Conservation (phyloP, 2,888 invertebrate species). For the Theristus sp. region DNA sequence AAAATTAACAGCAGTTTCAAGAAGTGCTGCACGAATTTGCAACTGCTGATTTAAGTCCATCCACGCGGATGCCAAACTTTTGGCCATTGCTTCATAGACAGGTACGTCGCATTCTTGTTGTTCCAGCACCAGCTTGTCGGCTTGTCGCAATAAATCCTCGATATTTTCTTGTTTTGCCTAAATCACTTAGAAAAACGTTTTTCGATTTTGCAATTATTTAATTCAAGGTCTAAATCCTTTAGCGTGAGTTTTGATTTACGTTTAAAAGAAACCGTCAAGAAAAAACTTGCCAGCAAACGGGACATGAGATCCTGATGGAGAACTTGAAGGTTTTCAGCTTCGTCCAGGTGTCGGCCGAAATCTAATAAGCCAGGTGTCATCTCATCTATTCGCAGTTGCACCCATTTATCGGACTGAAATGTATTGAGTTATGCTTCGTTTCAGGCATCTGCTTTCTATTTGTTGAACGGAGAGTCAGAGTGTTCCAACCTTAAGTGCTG, state of each 20-base stretch:
- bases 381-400: constrained; percentile 64
- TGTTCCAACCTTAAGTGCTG: constrained; percentile 64
- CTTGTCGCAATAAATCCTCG: constrained; percentile 55
- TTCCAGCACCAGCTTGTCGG: constrained; percentile 57
- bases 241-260: too few relatives aligned
- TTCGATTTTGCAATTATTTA: too few relatives aligned
- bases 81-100: constrained; percentile 71
- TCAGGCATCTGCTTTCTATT: too few relatives aligned
- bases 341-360: constrained; percentile 53
- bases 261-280: too few relatives aligned
- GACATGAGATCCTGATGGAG: constrained; percentile 63
- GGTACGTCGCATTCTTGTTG: constrained; percentile 39
- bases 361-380: constrained; percentile 61
- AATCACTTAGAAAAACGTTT: too few relatives aligned
- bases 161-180: constrained; percentile 71
- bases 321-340: constrained; percentile 52
- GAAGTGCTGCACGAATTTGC: constrained; percentile 52
- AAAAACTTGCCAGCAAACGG: constrained; percentile 51
- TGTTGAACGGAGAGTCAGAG: too few relatives aligned
- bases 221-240: too few relatives aligned
- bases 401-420: constrained; percentile 48
- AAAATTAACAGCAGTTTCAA: constrained; percentile 58
- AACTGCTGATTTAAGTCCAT: constrained; percentile 58
- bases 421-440: too few relatives aligned
- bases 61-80: constrained; percentile 47